phyloP scores from a whole-genome alignment of 2,888 invertebrate genomes.

The Tridacna crocea region DNA sequence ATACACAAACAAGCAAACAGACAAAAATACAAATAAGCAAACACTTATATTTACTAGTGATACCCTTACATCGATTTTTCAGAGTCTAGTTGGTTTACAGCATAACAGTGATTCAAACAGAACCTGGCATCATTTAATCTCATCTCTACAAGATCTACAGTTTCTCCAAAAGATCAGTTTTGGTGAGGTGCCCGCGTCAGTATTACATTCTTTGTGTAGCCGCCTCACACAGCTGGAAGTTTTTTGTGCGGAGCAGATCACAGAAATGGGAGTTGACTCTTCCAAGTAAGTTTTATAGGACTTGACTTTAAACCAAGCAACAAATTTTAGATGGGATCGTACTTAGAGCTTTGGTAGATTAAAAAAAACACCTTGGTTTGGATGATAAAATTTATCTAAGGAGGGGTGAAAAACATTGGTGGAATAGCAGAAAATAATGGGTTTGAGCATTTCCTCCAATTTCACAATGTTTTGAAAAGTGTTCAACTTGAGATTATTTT shows the following conservation, averaged over 20 bases:
- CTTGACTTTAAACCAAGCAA: neutral
- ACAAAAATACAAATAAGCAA: no score
- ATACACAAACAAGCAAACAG: no score
- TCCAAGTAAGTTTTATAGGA: constrained; percentile 64
- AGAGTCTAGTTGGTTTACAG: constrained; percentile 73
- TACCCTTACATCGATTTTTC: neutral
- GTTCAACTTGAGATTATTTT: no score
- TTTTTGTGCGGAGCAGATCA: constrained; percentile 72
- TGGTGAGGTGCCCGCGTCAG: constrained; percentile 73
- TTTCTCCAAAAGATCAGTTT: constrained; percentile 71
- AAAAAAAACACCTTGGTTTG: neutral
- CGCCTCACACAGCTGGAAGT: constrained; percentile 68
- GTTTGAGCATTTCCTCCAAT: neutral
- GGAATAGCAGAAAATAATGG: neutral
- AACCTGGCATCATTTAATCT: constrained; percentile 76
- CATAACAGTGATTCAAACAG: constrained; percentile 69
- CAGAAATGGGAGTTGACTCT: constrained; percentile 66
- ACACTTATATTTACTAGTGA: no score
- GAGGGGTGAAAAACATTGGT: neutral
- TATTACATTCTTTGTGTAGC: constrained; percentile 73
- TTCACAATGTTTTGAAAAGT: no score
- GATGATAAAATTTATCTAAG: neutral
- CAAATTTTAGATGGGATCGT: neutral
- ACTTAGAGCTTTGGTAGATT: neutral
- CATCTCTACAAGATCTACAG: constrained; percentile 65